Conservation (phyloP, 2,113 vertebrate genomes). For the Cichladusa arquata region DNA sequence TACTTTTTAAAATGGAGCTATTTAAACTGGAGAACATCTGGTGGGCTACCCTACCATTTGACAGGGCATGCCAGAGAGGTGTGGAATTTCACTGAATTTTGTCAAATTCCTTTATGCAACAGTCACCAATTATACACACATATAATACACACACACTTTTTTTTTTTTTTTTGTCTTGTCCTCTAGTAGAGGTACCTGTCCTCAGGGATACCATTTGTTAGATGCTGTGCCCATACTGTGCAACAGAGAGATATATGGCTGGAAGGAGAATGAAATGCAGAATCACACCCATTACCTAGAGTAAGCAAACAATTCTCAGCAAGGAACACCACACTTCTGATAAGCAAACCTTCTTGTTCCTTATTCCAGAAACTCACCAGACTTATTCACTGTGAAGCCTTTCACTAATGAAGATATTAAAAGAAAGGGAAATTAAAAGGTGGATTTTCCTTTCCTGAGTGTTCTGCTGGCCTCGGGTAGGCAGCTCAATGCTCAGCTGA, state of each 20-base stretch:
- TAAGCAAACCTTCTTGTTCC: neutral
- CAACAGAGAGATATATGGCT: neutral
- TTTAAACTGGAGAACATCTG: neutral
- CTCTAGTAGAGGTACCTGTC: neutral
- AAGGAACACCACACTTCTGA: neutral
- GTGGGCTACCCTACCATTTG: rapidly evolving
- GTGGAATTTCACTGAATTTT: neutral
- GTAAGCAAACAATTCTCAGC: neutral
- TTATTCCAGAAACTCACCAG: neutral
- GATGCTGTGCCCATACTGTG: neutral
- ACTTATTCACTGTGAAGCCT: neutral
- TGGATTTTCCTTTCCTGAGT: neutral
- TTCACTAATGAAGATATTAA: neutral
- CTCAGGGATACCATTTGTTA: neutral
- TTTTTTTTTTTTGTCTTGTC: neutral
- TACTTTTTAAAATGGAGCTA: neutral
- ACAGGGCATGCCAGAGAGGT: neutral
- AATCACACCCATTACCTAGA: neutral
- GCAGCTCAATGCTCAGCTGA: slow-evolving; percentile 11
- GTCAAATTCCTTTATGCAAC: neutral
- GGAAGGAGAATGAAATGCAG: neutral
- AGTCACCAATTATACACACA: neutral
- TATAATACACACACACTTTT: rapidly evolving
- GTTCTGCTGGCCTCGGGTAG: neutral
- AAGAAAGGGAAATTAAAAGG: neutral